phyloP scores from a whole-genome alignment of 2,888 invertebrate genomes.

The Trachelus tabidus region DNA sequence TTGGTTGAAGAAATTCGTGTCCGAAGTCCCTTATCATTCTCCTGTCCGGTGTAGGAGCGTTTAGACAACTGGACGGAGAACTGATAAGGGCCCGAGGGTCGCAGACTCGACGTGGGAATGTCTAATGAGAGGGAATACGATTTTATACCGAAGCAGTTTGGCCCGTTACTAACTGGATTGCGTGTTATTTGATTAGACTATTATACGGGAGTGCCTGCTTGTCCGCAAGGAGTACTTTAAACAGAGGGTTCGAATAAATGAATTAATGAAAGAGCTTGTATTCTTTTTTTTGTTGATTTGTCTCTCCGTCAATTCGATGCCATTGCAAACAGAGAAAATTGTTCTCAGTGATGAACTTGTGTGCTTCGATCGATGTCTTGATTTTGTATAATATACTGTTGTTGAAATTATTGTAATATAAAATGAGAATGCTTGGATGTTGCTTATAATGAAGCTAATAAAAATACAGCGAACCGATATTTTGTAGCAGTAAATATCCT shows the following conservation, averaged over 20 bases:
- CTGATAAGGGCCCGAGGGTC: conserved; percentile 95
- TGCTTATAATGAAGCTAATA: neutral
- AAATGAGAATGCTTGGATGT: neutral
- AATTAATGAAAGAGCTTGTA: neutral
- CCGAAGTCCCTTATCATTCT: conserved; percentile 91
- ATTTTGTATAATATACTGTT: neutral
- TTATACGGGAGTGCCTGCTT: neutral
- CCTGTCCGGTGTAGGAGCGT: conserved; percentile 82
- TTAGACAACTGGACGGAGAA: conserved; percentile 95
- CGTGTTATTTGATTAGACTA: neutral
- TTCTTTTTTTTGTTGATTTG: neutral
- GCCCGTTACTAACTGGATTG: neutral
- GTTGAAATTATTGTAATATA: neutral
- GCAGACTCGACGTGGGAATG: conserved; percentile 64
- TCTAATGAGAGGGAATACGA: neutral
- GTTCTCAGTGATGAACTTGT: neutral
- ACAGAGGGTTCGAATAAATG: neutral
- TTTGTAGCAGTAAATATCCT: neutral
- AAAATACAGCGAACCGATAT: neutral
- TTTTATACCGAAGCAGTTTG: neutral
- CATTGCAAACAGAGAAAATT: neutral
- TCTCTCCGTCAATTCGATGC: neutral
- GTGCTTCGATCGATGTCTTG: neutral
- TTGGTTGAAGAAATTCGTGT: conserved; percentile 43
- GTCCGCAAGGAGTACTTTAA: neutral